phyloP scores from a whole-genome alignment of 2,113 vertebrate genomes.

The Pseudopipra pipra region DNA sequence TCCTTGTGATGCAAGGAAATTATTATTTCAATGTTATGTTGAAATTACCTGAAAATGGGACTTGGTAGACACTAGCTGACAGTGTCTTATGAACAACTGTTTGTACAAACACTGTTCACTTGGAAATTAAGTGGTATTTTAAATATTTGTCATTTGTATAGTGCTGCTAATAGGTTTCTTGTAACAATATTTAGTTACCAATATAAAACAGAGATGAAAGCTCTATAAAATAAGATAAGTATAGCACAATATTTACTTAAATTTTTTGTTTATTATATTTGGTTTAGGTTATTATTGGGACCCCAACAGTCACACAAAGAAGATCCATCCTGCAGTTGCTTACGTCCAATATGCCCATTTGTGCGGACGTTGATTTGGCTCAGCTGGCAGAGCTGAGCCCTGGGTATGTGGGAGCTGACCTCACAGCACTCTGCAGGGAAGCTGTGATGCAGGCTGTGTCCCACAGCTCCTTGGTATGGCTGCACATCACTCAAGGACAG shows the following conservation, averaged over 20 bases:
- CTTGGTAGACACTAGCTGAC: neutral
- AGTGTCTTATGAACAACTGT: neutral
- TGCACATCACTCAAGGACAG: neutral
- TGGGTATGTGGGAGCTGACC: conserved; percentile 93
- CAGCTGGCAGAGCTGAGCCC: conserved; percentile 85
- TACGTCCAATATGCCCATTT: conserved; percentile 81
- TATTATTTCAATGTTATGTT: neutral
- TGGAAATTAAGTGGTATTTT: neutral
- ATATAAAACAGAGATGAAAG: neutral
- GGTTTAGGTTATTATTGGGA: conserved; percentile 85
- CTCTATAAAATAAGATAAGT: neutral
- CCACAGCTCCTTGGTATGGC: conserved; percentile 78
- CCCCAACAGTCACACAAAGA: conserved; percentile 85
- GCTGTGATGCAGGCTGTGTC: conserved; percentile 86
- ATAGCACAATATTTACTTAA: neutral
- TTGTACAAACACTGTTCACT: neutral
- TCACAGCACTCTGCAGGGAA: conserved; percentile 90
- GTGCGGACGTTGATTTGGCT: conserved; percentile 68
- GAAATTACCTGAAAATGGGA: neutral
- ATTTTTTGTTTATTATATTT: neutral
- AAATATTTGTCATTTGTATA: neutral
- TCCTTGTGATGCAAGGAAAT: neutral
- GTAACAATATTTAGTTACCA: neutral
- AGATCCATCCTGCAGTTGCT: conserved; percentile 82
- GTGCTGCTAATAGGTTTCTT: neutral